Percentiles rank a stretch among this genome's conserved stretches.
Conservation (phyloP, 2,113 vertebrate genomes). For the Chlorodrepanis virens region DNA sequence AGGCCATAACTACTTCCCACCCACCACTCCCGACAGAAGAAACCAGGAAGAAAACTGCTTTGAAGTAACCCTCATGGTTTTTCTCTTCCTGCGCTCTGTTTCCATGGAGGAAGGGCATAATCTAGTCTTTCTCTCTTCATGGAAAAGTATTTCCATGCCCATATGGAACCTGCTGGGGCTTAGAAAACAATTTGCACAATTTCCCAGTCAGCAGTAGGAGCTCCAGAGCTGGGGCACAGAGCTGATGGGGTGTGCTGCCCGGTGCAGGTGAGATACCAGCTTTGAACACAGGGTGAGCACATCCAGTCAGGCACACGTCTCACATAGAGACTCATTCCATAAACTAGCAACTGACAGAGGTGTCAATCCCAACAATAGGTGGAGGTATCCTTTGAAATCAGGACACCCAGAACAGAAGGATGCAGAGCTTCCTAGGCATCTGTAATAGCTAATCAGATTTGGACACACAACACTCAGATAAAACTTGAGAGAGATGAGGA, state of each 20-base stretch:
- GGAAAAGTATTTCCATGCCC: background rate
- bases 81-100: background rate
- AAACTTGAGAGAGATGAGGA: background rate
- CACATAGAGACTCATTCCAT: fast-evolving
- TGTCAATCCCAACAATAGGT: background rate
- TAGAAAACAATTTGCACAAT: background rate
- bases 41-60: background rate
- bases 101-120: background rate
- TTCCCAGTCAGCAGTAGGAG: background rate
- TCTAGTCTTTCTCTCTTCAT: background rate
- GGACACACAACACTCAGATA: background rate
- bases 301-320: fast-evolving
- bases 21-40: background rate
- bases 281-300: fast-evolving
- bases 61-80: background rate
- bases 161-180: background rate
- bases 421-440: background rate
- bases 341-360: background rate
- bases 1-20: background rate
- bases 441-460: background rate
- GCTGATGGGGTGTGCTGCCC: background rate
- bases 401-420: background rate
- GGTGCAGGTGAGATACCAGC: background rate
- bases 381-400: background rate
- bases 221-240: background rate